These are phyloP conservation scores for Drosophila siamana DNA, from an alignment of 2,888 invertebrate species.

Conservation along the genomic window DNA sequence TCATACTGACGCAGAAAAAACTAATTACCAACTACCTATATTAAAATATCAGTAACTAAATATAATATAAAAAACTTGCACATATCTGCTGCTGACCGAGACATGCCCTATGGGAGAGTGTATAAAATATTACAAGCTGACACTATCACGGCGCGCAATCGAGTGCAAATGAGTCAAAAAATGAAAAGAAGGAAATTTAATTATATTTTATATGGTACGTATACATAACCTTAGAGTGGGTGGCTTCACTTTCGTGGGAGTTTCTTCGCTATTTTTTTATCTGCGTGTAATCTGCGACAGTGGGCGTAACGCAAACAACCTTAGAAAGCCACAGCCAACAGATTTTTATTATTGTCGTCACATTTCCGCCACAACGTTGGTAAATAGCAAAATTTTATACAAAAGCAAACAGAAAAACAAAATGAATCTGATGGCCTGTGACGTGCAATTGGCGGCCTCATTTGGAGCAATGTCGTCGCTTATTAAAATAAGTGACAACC, in stretches of 20 bases:
- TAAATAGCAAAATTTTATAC: conserved; percentile 35
- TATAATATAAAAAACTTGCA: not conserved
- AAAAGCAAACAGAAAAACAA: conserved; percentile 41
- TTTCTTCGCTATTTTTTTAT: not conserved
- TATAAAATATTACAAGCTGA: conserved; percentile 42
- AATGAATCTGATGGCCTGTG: conserved; percentile 49
- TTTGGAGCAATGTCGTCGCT: conserved; percentile 3
- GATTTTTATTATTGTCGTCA: conserved; percentile 24
- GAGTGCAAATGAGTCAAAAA: conserved; percentile 56
- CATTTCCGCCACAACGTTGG: conserved; percentile 19
- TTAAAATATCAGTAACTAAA: not conserved
- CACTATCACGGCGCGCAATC: conserved; percentile 52
- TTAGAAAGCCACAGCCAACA: conserved; percentile 4
- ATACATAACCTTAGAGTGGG: not conserved
- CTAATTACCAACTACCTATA: no score
- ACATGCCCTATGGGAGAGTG: not conserved
- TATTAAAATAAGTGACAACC: conserved; percentile 9
- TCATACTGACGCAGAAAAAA: no score
- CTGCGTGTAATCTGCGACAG: conserved; percentile 14
- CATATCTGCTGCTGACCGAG: not conserved
- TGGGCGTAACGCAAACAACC: conserved; percentile 5
- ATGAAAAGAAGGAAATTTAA: not conserved
- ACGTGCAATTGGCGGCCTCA: conserved; percentile 19
- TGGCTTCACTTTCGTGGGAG: not conserved
- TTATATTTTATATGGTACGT: not conserved